Evolutionary conservation across 2,113 vertebrate species (phyloP).

Genomic region (Silurus asotus): DNA sequence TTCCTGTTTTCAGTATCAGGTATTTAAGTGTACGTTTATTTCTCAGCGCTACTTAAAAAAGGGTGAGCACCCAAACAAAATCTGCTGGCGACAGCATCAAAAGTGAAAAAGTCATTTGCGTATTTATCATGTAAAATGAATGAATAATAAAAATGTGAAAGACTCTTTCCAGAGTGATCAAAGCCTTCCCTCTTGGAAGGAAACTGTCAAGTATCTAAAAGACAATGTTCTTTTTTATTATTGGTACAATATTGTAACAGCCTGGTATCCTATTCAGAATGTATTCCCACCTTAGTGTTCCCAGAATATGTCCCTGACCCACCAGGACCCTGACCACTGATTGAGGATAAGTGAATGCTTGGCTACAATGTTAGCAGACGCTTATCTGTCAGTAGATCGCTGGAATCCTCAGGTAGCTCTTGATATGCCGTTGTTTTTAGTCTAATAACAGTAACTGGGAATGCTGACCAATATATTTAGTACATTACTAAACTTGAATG

Average conservation of each 20-base stretch:
- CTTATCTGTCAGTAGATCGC: background rate
- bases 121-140: conserved; percentile 43
- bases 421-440: background rate
- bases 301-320: background rate
- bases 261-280: background rate
- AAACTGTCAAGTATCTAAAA: background rate
- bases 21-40: background rate
- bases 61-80: background rate
- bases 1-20: background rate
- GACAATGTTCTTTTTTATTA: background rate
- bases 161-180: background rate
- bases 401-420: background rate
- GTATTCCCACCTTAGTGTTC: background rate
- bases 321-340: background rate
- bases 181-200: background rate
- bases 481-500: background rate
- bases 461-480: background rate
- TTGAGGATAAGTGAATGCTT: background rate
- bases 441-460: background rate
- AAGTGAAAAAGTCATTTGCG: background rate
- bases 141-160: conserved; percentile 33
- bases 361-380: background rate
- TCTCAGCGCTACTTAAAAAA: conserved; percentile 14
- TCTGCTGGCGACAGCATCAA: conserved; percentile 14
- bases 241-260: background rate